These are phyloP conservation scores for Plodia interpunctella DNA, from an alignment of 1,140 invertebrate species.

Conservation along the genomic window DNA sequence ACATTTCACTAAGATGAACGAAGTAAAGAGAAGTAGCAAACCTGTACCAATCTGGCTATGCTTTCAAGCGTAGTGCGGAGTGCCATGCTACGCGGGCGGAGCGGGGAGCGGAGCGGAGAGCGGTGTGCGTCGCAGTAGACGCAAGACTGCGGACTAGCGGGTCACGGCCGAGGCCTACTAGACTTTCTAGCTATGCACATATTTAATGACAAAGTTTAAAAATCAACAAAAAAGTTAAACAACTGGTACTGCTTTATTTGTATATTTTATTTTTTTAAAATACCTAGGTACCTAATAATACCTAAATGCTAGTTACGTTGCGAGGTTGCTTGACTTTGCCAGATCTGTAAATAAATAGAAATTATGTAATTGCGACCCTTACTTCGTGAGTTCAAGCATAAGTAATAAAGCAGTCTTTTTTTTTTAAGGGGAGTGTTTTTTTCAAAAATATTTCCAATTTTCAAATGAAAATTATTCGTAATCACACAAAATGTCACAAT, in stretches of 20 bases:
- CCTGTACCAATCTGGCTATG: not conserved
- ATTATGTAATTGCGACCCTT: too few species aligned
- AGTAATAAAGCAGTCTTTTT: too few species aligned
- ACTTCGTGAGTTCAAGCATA: too few species aligned
- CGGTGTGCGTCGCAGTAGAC: slow-evolving; percentile 1
- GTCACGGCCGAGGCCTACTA: not conserved
- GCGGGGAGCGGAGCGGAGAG: slow-evolving; percentile 12
- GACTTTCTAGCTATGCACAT: not conserved
- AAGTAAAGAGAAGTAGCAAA: not conserved
- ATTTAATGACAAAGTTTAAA: too few species aligned
- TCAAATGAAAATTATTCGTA: too few species aligned
- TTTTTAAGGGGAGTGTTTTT: too few species aligned
- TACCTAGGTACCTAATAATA: not conserved
- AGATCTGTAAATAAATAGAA: slow-evolving; percentile 4
- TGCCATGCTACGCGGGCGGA: slow-evolving; percentile 20
- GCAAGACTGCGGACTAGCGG: slow-evolving; percentile 3
- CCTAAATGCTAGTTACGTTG: not conserved
- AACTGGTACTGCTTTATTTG: too few species aligned
- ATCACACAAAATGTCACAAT: too few species aligned
- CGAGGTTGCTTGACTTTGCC: not conserved
- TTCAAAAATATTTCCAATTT: too few species aligned
- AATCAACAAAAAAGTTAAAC: too few species aligned
- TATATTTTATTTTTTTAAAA: too few species aligned
- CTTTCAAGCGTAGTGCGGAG: slow-evolving; percentile 25
- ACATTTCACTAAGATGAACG: not conserved